Percentiles rank a stretch among this genome's conserved stretches.
These are phyloP conservation scores for Stigmatopora argus DNA, from an alignment of 2,113 vertebrate genomes.

Conservation along the genomic window DNA sequence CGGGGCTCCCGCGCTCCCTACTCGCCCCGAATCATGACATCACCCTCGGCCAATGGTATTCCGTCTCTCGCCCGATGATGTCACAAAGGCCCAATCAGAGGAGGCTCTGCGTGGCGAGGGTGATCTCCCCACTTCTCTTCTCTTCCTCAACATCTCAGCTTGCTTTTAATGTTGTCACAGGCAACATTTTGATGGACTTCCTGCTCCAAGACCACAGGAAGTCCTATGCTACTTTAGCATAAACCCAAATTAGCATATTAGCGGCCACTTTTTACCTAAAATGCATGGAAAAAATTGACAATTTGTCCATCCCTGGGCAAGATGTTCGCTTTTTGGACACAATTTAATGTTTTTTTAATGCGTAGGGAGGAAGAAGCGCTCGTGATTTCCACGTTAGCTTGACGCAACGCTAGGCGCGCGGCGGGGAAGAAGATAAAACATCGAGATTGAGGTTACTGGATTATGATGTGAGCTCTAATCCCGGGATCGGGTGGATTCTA, in stretches of 20 bases:
- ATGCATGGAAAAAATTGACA: neutral
- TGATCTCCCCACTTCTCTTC: conserved; percentile 7
- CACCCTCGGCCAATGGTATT: conserved; percentile 61
- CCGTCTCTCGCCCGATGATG: conserved; percentile 58
- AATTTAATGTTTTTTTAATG: neutral
- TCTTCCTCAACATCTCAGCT: too few species aligned
- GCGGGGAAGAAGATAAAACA: conserved; percentile 61
- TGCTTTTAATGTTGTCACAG: too few species aligned
- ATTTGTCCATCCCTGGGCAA: neutral
- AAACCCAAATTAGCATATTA: too few species aligned
- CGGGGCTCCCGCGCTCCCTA: conserved; percentile 14
- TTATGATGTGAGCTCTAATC: conserved; percentile 62
- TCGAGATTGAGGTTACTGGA: conserved; percentile 36
- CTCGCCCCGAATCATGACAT: conserved; percentile 62
- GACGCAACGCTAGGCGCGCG: neutral
- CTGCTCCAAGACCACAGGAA: neutral
- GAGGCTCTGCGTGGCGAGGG: conserved; percentile 35
- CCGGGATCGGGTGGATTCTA: conserved; percentile 47
- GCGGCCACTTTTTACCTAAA: neutral
- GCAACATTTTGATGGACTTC: too few species aligned
- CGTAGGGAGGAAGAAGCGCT: conserved; percentile 7
- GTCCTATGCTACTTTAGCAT: neutral
- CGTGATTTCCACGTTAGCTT: neutral
- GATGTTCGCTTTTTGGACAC: neutral
- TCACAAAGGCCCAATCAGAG: conserved; percentile 65